Conservation (phyloP, 2,888 invertebrate species). For the Argynnis bischoffii region DNA sequence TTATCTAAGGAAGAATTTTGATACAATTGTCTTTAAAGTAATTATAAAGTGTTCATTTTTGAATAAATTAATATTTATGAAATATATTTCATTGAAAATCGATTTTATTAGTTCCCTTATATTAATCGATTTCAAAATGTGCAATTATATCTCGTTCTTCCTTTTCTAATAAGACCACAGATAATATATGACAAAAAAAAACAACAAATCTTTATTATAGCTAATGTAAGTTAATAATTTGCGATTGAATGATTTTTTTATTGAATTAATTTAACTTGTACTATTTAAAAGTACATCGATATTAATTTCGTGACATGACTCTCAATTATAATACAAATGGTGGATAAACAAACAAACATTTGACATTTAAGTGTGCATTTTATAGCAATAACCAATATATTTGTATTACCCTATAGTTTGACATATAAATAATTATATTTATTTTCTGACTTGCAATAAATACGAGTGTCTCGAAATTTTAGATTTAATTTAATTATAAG, state of each 20-base stretch:
- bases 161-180: background rate
- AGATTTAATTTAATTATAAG: background rate
- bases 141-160: constrained; percentile 6
- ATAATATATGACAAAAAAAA: too few species aligned
- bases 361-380: constrained; percentile 22
- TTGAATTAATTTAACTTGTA: constrained; percentile 1
- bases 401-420: background rate
- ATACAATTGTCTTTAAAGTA: too few species aligned
- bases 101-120: background rate
- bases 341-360: constrained; percentile 1
- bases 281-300: background rate
- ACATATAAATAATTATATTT: background rate
- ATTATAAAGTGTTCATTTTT: too few species aligned
- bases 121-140: background rate
- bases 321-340: background rate
- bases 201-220: too few species aligned
- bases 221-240: too few species aligned
- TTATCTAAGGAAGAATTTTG: too few species aligned
- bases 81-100: too few species aligned
- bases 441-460: background rate
- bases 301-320: background rate
- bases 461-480: constrained; percentile 12
- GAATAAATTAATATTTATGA: too few species aligned
- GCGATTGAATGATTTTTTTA: background rate
- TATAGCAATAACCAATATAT: constrained; percentile 7